These are phyloP conservation scores for Portunus trituberculatus DNA, from an alignment of 1,140 invertebrate species.

Conservation along the genomic window DNA sequence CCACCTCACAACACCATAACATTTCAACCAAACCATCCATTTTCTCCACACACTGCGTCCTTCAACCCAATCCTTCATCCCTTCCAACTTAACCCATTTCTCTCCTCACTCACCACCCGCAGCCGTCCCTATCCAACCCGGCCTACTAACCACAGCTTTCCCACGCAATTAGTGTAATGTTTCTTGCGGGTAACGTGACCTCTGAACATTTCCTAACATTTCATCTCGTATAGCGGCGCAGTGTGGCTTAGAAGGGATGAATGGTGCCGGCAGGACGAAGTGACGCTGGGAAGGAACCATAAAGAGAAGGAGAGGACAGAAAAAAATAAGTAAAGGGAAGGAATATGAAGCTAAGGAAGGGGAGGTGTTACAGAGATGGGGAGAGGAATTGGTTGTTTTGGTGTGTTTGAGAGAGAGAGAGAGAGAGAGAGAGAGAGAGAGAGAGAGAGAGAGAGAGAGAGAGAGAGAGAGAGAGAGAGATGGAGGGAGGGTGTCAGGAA, in stretches of 20 bases:
- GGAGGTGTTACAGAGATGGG: too few relatives aligned
- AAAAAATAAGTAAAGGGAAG: too few relatives aligned
- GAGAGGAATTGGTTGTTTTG: too few relatives aligned
- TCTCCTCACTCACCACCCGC: neutral
- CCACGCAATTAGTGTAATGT: slow-evolving; percentile 9
- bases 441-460: slow-evolving; percentile 20
- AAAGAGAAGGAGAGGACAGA: too few relatives aligned
- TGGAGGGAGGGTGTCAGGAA: neutral
- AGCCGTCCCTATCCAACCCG: neutral
- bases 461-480: slow-evolving; percentile 20
- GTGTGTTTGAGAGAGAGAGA: neutral
- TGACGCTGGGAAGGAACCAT: too few relatives aligned
- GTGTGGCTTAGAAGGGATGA: neutral
- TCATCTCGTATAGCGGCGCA: neutral
- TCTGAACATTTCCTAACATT: neutral
- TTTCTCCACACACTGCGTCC: neutral
- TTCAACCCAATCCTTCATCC: neutral
- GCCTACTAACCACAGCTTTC: neutral
- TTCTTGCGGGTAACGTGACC: neutral
- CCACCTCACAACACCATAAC: too few relatives aligned
- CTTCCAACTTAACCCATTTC: neutral
- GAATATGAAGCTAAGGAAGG: too few relatives aligned
- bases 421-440: slow-evolving; percentile 17
- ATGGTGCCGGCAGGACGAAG: neutral
- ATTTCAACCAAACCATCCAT: neutral